Conservation (phyloP, 2,113 vertebrate genomes). For the Sylvietta virens region DNA sequence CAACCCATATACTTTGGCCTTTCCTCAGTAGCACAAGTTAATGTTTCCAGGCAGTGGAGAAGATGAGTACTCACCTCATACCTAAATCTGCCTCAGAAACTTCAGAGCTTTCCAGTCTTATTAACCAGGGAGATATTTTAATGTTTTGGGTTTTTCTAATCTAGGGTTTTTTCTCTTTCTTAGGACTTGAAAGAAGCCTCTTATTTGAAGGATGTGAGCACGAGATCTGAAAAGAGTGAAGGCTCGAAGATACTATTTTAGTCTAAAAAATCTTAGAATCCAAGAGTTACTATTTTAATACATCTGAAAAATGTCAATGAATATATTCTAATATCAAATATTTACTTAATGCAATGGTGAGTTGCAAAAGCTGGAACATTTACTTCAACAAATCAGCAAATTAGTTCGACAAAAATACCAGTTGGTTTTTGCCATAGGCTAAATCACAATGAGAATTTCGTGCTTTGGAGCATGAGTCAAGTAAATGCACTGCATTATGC, state of each 20-base stretch:
- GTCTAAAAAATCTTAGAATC: neutral
- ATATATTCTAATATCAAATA: neutral
- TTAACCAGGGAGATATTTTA: neutral
- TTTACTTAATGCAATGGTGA: neutral
- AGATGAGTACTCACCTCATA: neutral
- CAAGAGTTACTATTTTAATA: neutral
- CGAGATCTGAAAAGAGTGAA: neutral
- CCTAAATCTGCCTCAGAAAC: neutral
- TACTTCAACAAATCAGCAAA: neutral
- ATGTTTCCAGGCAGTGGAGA: neutral
- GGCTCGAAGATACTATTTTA: neutral
- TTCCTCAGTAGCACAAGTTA: neutral
- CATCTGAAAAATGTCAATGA: neutral
- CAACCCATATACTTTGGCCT: neutral
- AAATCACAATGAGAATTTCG: neutral
- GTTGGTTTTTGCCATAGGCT: neutral
- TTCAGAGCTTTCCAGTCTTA: neutral
- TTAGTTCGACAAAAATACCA: neutral
- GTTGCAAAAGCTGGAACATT: neutral
- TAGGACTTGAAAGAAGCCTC: neutral
- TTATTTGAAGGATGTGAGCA: neutral
- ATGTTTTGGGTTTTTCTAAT: neutral
- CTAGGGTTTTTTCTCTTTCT: neutral
- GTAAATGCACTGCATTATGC: neutral
- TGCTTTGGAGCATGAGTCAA: neutral